These are phyloP conservation scores for Aplysina aerophoba DNA, from an alignment of 37 sponge, comb jelly and placozoan species.

Conservation along the genomic window DNA sequence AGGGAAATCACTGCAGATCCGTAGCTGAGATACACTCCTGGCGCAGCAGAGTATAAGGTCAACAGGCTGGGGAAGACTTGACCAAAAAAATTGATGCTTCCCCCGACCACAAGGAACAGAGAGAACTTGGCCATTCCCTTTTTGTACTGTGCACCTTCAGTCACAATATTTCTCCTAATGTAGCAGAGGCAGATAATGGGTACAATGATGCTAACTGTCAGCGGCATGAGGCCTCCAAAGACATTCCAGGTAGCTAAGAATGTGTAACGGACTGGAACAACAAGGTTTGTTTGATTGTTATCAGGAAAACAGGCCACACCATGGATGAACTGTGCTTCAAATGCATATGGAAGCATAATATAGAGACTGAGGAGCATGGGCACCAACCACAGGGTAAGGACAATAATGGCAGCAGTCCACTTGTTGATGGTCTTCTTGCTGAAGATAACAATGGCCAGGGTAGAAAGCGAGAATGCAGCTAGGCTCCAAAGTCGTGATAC, in stretches of 20 bases:
- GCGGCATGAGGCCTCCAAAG: background rate
- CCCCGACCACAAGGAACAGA: background rate
- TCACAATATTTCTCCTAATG: background rate
- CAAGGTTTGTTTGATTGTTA: no score
- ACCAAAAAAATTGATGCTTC: background rate
- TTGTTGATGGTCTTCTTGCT: background rate
- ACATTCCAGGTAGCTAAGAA: background rate
- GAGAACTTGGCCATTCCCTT: conserved; percentile 4
- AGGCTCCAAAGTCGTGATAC: conserved; percentile 1
- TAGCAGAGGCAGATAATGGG: conserved; percentile 16
- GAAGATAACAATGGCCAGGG: background rate
- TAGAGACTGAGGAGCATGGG: background rate
- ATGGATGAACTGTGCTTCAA: background rate
- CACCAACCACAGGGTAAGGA: background rate
- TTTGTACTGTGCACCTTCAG: background rate
- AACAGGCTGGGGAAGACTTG: background rate
- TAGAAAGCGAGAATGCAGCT: background rate
- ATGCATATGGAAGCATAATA: background rate
- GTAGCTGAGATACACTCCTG: background rate
- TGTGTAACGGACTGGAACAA: background rate
- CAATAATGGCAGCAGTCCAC: background rate
- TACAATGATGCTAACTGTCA: background rate
- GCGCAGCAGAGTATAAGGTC: background rate
- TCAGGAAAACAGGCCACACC: background rate
- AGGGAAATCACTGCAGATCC: background rate